Evolutionary conservation across 1,140 invertebrate species (phyloP).

Genomic region (Ceratosolen solmsi): DNA sequence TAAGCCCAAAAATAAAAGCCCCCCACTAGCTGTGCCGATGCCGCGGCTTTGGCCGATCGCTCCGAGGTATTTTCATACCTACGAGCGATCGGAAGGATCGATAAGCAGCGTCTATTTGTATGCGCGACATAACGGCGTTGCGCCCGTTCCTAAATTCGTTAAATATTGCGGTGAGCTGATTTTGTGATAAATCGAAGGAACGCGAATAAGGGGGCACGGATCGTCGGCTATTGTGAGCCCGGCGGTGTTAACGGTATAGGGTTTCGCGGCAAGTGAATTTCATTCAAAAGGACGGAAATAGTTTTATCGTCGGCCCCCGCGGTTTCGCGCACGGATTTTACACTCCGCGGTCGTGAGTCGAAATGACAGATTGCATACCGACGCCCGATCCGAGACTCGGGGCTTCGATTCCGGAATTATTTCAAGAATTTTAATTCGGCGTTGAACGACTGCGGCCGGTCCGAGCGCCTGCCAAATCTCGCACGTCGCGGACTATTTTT

Average conservation of each 20-base stretch:
- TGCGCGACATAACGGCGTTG: not conserved
- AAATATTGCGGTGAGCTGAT: not conserved
- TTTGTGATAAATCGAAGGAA: slow-evolving; percentile 6
- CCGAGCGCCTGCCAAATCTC: not conserved
- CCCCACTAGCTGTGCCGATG: not conserved
- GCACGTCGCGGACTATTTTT: not conserved
- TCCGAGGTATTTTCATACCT: not conserved
- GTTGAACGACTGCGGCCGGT: not conserved
- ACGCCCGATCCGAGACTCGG: not conserved
- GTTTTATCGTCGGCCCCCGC: slow-evolving; percentile 13
- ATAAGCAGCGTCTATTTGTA: not conserved
- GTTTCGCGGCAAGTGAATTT: slow-evolving; percentile 24
- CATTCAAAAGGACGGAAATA: slow-evolving; percentile 31
- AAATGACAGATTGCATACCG: not conserved
- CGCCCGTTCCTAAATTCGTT: too few relatives aligned
- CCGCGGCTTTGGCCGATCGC: not conserved
- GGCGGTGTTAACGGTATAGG: slow-evolving; percentile 10
- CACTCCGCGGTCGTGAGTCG: not conserved
- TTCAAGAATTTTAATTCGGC: slow-evolving; percentile 9
- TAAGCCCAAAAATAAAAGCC: slow-evolving; percentile 11
- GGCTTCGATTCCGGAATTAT: not conserved
- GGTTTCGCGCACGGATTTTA: not conserved
- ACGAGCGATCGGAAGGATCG: slow-evolving; percentile 5
- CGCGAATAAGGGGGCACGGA: too few relatives aligned
- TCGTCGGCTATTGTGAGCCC: not conserved